Conservation (phyloP, 2,113 vertebrate genomes). For the Chloebia gouldiae region DNA sequence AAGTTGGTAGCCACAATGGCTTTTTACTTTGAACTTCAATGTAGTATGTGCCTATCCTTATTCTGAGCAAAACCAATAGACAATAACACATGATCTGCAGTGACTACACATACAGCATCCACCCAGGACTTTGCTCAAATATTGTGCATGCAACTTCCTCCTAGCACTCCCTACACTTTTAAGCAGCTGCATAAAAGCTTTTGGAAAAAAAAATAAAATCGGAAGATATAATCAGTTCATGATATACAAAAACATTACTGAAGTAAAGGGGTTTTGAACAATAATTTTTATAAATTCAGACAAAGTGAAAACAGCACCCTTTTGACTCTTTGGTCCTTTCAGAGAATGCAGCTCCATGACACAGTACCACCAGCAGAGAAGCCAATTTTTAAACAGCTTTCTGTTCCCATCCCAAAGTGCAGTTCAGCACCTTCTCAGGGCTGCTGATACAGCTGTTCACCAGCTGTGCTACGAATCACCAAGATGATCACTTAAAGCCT, state of each 20-base stretch:
- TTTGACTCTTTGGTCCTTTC: not conserved
- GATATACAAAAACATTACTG: not conserved
- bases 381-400: not conserved
- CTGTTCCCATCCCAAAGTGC: not conserved
- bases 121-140: not conserved
- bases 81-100: not conserved
- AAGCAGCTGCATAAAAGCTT: not conserved
- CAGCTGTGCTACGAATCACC: constrained; percentile 32
- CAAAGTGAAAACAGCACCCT: not conserved
- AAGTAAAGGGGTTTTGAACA: not conserved
- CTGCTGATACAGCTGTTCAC: constrained; percentile 55
- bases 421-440: constrained; percentile 31
- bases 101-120: not conserved
- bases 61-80: not conserved
- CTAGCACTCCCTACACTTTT: not conserved
- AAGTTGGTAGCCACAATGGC: not conserved
- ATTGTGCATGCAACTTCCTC: not conserved
- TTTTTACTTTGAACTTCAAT: not conserved
- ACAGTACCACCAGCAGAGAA: not conserved
- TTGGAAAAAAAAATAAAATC: not conserved
- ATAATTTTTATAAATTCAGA: not conserved
- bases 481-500: constrained; percentile 21
- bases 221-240: not conserved
- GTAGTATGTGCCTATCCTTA: not conserved
- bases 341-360: not conserved